Evolutionary conservation across 2,888 invertebrate species (phyloP), one percentile per base, ranked within the genome.

Genomic region (Hirtodrosophila histrioides): DNA sequence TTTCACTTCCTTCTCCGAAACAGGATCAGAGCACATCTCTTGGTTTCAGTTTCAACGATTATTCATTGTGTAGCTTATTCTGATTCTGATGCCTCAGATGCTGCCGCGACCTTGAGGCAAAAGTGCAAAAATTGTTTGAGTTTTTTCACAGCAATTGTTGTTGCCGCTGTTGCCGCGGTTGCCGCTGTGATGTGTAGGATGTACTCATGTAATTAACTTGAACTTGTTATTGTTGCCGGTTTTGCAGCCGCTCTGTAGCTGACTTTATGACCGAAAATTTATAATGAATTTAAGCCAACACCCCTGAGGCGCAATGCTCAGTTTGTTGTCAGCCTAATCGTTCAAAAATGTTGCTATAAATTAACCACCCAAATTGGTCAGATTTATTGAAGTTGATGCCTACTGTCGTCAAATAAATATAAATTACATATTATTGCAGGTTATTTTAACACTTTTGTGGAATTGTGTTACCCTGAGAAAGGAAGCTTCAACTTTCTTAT

Each of bases 201-300:
- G 84, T 70, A 55, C 31, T 6, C 31, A 8, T 86, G 81, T 69
- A 88, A 83, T 88, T 88, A 85, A 86, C 60, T 69, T 82, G 80
- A 82, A 79, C 83, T 84, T 77, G 74, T 82, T 70, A 63, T 65
- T 78, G 66, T 73, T 70, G 64, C 64, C 64, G 65, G 72, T 75
- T 73, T 78, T 43, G 66, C 46, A 46, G 56, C 45, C 7, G 27
- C 48, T 9, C 40, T 17, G 63, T 10, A n/a, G 43, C 17, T 56
- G 60, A 33, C 45, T 86, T 75, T 75, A 78, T 67, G 75, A 62
- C 77, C 67, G 60, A 63, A 60, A 68, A 50, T 69, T 63, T 77
- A 80, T 68, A 71, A 56, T 43, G 40, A 46, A 72, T 77, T 72
- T 53, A 64, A 73, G 44, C 51, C 63, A 46, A 50, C 29, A n/a